Base-by-base conservation (phyloP, 1,140 invertebrate genomes). In the Cataglyphis hispanica region DNA sequence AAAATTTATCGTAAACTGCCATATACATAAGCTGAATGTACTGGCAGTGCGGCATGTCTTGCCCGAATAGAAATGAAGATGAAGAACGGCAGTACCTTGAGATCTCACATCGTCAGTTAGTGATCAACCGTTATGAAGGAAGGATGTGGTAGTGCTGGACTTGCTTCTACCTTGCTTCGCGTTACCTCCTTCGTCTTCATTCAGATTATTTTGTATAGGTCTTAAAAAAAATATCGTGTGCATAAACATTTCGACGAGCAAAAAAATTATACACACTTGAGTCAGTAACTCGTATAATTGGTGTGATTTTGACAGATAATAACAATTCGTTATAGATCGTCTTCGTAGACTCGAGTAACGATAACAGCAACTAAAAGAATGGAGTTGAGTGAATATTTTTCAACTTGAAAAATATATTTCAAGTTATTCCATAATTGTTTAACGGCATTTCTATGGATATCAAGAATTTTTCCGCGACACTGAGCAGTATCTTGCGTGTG, bases 31-130 rank as follows among this genome's bases (percentile, higher is more conserved):
- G 13, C 13, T 46, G 7, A 46, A 37, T 69, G 50, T 27, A 76
- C 74, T 16, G 74, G 63, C 76, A n/a, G 77, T 11, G 86, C 77
- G 75, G 37, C 86, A 86, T 66, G 67, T 31, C 37, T 85, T 72
- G 81, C 58, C 60, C 60, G 85, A 77, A 89, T 76, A 85, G 83
- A 81, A 93, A 94, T 92, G 92, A 94, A 94, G 93, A 93, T 94
- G 93, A 94, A 93, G 93, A 94, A 94, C 91, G 92, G 89, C 90
- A 91, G 91, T 91, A 89, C 91, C 89, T 91, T 92, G 93, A 92
- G 90, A 93, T 94, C 91, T 91, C 80, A 70, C 83, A 90, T 91
- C 93, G 93, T 93, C 93, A 94, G 94, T 94, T 91, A 93, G 92
- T 94, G 93, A 92, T 92, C 92, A 93, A 91, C 93, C 94, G 91